These are phyloP conservation scores for Microplitis demolitor DNA, from an alignment of 1,140 invertebrate genomes.

Conservation along the genomic window DNA sequence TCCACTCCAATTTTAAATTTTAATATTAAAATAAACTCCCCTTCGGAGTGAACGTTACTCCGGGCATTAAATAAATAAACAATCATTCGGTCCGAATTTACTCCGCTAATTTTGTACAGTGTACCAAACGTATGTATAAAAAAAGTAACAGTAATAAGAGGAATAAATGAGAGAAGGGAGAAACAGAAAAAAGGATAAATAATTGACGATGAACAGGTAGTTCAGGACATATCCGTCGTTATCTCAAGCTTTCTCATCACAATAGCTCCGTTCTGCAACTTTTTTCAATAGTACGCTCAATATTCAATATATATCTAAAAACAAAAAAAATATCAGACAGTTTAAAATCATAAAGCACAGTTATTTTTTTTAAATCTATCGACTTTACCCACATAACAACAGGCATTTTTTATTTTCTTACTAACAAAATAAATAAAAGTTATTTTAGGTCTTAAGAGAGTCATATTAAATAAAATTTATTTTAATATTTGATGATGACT, in stretches of 20 bases:
- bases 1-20: constrained; percentile 32
- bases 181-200: constrained; percentile 7
- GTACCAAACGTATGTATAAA: constrained; percentile 1
- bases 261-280: neutral
- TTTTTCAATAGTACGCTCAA: constrained; percentile 3
- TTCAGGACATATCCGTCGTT: constrained; percentile 6
- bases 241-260: constrained; percentile 5
- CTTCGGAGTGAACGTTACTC: too few relatives aligned
- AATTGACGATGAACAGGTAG: constrained; percentile 6
- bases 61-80: too few relatives aligned
- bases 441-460: too few relatives aligned
- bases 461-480: too few relatives aligned
- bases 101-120: too few relatives aligned
- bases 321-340: neutral
- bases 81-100: too few relatives aligned
- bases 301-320: neutral
- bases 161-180: neutral
- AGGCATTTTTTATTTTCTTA: neutral
- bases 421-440: too few relatives aligned
- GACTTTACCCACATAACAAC: neutral
- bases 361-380: neutral
- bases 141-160: constrained; percentile 2
- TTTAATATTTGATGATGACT: too few relatives aligned
- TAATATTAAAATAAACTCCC: too few relatives aligned
- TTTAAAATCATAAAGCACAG: neutral